Evolutionary conservation across 2,113 vertebrate genomes (phyloP), one percentile per base, ranked within the genome.

Genomic region (Accipiter virgatus): DNA sequence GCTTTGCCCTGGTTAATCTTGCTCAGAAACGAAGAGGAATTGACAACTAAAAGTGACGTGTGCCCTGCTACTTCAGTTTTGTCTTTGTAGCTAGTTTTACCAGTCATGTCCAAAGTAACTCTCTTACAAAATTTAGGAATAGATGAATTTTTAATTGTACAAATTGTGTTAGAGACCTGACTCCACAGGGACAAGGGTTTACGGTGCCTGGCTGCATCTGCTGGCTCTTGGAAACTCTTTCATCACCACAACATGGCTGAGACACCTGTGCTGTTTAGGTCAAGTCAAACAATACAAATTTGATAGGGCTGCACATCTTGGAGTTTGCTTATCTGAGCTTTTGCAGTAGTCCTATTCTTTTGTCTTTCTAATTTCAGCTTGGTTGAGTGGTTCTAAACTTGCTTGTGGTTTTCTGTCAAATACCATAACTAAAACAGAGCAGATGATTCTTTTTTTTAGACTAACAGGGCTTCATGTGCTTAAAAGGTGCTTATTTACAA

Each of bases 81-180:
- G 34, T 63, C 16, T 89, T 52, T 81, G 56, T 40, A 73, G 74
- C 32, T 61, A 18, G 38, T 36, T 80, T 79, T 82, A 62, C 29
- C 66, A 50, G 38, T 73, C 63, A 10, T 58, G 63, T 65, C 63
- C 26, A 29, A 63, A 79, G 66, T 58, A 79, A 66, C n/a, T 42
- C 36, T 53, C 15, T 26, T 70, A 9, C 3, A 48, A 47, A 15
- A 34, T 34, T 25, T 52, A 40, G 0, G 4, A 48, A 29, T 1
- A n/a, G 56, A 13, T 67, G 20, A 36, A 13, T 59, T 67, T 79
- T 45, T 88, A 86, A 61, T 80, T 11, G 34, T 55, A 88, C 53
- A 53, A 88, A 23, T 14, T 31, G 31, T 50, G 16, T 31, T 56
- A 19, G 70, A 85, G 58, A 38, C 67, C 70, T 74, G 52, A 43